These are phyloP conservation scores for Hippopotamus amphibius DNA, from an alignment of 2,113 vertebrate genomes.

Conservation along the genomic window DNA sequence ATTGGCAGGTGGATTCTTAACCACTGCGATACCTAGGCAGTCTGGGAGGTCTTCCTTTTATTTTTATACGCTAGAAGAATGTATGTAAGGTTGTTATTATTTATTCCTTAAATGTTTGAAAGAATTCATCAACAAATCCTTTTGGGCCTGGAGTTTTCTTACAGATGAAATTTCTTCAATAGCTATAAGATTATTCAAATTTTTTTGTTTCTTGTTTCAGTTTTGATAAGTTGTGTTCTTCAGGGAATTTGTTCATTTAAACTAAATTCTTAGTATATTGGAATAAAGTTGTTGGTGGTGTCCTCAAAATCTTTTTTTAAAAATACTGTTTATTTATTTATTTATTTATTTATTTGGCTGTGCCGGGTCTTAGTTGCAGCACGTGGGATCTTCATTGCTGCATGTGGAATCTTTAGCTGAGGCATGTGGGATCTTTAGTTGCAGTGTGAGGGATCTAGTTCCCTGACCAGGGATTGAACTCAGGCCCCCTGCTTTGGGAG, in stretches of 20 bases:
- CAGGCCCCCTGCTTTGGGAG: too few species aligned
- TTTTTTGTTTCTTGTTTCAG: neutral
- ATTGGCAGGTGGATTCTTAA: too few species aligned
- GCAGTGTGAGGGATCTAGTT: too few species aligned
- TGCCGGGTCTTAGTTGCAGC: too few species aligned
- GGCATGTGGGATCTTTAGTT: too few species aligned
- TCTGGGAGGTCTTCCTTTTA: neutral
- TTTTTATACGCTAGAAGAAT: neutral
- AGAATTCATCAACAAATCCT: neutral
- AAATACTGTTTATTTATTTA: too few species aligned
- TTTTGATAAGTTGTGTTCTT: conserved; percentile 27
- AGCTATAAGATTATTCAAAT: neutral
- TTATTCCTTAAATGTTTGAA: conserved; percentile 5
- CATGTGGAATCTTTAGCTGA: too few species aligned
- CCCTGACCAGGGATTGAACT: too few species aligned
- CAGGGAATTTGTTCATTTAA: neutral
- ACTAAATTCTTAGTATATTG: neutral
- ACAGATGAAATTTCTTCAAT: neutral
- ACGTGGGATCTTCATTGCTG: too few species aligned
- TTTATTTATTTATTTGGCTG: too few species aligned
- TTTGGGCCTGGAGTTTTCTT: neutral
- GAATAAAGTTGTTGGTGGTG: neutral
- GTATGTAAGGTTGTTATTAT: neutral
- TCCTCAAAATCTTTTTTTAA: neutral
- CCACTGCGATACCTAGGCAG: too few species aligned